These are phyloP conservation scores for Leucania comma DNA, from an alignment of 2,888 invertebrate genomes.

Conservation along the genomic window DNA sequence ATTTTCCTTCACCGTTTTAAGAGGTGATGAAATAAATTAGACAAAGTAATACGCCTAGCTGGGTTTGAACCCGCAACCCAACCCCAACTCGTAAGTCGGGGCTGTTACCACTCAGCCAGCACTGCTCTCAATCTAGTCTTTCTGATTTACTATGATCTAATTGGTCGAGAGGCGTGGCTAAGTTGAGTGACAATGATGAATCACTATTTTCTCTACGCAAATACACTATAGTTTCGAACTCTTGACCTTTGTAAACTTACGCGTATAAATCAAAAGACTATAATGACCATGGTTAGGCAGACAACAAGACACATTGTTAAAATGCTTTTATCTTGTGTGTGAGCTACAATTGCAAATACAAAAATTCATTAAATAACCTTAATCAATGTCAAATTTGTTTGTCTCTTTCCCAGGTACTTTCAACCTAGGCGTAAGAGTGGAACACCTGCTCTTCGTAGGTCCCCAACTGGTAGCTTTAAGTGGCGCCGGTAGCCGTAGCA, in stretches of 20 bases:
- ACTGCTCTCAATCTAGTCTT: no score
- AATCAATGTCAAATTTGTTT: not conserved
- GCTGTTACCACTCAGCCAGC: no score
- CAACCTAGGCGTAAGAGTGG: constrained; percentile 97
- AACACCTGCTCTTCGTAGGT: constrained; percentile 99
- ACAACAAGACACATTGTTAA: not conserved
- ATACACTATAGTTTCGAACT: no score
- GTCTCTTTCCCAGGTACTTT: constrained; percentile 93
- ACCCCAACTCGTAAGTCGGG: no score
- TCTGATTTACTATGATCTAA: no score
- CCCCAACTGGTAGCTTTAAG: constrained; percentile 99
- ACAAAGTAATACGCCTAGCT: no score
- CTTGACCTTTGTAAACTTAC: not conserved
- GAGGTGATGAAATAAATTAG: no score
- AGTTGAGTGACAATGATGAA: no score
- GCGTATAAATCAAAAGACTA: not conserved
- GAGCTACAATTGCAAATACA: not conserved
- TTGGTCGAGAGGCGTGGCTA: no score
- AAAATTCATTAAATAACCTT: not conserved
- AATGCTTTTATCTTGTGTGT: not conserved
- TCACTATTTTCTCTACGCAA: no score
- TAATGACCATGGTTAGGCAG: not conserved
- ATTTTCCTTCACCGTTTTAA: no score
- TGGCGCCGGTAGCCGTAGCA: constrained; percentile 89
- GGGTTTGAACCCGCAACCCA: no score